These are phyloP conservation scores for Platysteira castanea DNA, from an alignment of 2,113 vertebrate species.

Conservation along the genomic window DNA sequence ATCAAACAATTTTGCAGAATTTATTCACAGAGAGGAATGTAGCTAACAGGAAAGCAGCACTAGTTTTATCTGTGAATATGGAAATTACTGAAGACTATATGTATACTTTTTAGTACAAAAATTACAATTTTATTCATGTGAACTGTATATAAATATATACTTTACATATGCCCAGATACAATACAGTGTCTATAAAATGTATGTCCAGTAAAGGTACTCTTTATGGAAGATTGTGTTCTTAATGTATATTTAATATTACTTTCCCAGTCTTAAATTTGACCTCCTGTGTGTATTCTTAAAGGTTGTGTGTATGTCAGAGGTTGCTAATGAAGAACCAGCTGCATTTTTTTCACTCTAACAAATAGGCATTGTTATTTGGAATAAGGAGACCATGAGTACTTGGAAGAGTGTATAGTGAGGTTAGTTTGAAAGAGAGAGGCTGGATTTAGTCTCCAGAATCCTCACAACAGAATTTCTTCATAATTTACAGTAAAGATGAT, in stretches of 20 bases:
- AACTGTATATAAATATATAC: not conserved
- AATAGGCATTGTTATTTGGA: not conserved
- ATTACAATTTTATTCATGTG: not conserved
- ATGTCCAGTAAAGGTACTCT: not conserved
- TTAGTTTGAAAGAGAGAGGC: not conserved
- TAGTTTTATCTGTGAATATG: not conserved
- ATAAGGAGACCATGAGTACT: not conserved
- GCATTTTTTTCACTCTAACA: not conserved
- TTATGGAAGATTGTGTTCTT: not conserved
- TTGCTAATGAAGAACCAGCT: not conserved
- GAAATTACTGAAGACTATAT: not conserved
- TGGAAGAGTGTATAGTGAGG: not conserved
- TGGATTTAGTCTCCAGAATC: not conserved
- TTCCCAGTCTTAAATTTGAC: not conserved
- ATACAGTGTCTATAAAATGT: not conserved
- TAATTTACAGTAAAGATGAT: not conserved
- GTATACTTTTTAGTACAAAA: not conserved
- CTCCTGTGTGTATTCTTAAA: not conserved
- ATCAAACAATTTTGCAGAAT: not conserved
- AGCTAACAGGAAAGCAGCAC: not conserved
- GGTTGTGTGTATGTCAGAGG: not conserved
- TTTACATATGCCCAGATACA: not conserved
- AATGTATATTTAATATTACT: not conserved
- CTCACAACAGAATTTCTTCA: not conserved
- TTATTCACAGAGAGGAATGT: not conserved